A percentile compares a stretch with the other conserved stretches of the same genome.
Evolutionary conservation across 1,140 invertebrate species (phyloP).

Genomic region (Chionoecetes opilio): DNA sequence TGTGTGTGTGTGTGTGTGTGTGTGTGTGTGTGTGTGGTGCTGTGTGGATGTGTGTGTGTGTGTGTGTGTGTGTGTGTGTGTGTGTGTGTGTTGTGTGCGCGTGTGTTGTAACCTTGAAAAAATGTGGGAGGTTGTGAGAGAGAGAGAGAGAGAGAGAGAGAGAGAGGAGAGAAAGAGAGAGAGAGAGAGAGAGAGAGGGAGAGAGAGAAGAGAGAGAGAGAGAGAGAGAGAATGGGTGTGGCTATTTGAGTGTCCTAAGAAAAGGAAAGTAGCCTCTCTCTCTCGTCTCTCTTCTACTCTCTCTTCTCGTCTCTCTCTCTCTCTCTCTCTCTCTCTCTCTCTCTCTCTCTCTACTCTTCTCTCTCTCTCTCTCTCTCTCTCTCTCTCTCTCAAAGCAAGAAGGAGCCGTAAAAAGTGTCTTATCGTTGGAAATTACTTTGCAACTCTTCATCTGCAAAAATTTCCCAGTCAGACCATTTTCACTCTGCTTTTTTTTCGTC

Average conservation of each 20-base stretch:
- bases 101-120: neutral
- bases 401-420: no score
- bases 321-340: neutral
- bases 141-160: no score
- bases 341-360: neutral
- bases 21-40: conserved; percentile 37
- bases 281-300: conserved; percentile 44
- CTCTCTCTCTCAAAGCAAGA: no score
- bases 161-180: no score
- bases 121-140: no score
- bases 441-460: no score
- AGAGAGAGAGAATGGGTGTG: neutral
- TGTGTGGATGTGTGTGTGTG: conserved; percentile 41
- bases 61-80: conserved; percentile 53
- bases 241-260: neutral
- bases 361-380: no score
- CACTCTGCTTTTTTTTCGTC: no score
- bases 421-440: no score
- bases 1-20: conserved; percentile 53
- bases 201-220: conserved; percentile 2
- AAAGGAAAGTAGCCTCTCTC: conserved; percentile 12
- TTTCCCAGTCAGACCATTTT: no score
- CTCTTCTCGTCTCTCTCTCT: conserved; percentile 32
- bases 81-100: no score
- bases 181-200: no score